Evolutionary conservation across 2,797 vertebrate species (phyloP).

Genomic region (Antrozous pallidus): DNA sequence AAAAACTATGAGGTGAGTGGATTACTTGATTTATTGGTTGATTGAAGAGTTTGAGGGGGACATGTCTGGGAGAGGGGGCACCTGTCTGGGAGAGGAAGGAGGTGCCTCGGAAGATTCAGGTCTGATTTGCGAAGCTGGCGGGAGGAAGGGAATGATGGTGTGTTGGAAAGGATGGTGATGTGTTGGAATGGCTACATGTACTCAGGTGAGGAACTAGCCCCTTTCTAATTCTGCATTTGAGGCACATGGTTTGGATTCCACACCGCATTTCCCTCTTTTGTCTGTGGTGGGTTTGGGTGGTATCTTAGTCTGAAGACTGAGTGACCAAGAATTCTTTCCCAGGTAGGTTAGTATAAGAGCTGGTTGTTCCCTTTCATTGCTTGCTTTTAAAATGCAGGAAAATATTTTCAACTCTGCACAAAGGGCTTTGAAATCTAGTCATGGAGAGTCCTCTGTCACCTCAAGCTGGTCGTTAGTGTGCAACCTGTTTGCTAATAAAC

Average conservation of each 20-base stretch:
- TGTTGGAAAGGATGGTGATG: not conserved
- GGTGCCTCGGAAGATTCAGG: not conserved
- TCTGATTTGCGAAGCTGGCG: not conserved
- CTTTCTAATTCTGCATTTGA: not conserved
- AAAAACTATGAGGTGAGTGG: not conserved
- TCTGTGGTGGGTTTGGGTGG: not conserved
- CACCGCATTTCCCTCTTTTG: not conserved
- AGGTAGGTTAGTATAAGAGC: not conserved
- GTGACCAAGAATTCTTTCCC: not conserved
- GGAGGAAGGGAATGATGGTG: not conserved
- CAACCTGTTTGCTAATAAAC: slow-evolving; percentile 59
- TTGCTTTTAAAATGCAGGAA: slow-evolving; percentile 24
- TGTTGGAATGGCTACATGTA: not conserved
- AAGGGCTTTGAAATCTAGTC: slow-evolving; percentile 32
- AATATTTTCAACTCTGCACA: slow-evolving; percentile 12
- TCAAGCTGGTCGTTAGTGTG: slow-evolving; percentile 7
- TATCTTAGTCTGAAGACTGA: not conserved
- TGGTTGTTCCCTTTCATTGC: not conserved
- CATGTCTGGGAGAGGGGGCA: not conserved
- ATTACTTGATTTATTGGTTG: not conserved
- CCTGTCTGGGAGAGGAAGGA: not conserved
- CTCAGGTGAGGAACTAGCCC: not conserved
- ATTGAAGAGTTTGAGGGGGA: not conserved
- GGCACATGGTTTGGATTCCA: rapidly evolving
- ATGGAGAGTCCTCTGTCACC: not conserved